phyloP scores from a whole-genome alignment of 2,888 invertebrate species.

The Spodoptera littoralis region DNA sequence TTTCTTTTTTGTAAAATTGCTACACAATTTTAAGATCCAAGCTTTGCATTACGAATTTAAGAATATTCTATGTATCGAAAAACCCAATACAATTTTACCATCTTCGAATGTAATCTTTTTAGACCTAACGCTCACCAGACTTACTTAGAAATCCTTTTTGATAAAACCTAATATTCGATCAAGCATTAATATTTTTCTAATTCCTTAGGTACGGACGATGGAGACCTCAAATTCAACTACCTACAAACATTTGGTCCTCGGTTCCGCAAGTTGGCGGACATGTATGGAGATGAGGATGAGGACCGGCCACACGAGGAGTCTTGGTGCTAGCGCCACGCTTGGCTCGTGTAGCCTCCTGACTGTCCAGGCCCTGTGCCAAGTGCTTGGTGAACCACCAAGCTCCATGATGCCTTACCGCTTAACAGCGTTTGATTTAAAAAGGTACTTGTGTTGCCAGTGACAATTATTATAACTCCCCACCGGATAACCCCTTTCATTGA shows the following conservation, averaged over 20 bases:
- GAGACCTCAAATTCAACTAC: slow-evolving; percentile 97
- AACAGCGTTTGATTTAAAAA: slow-evolving; percentile 54
- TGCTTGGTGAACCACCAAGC: slow-evolving; percentile 59
- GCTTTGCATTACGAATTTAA: no score
- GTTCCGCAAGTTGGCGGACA: slow-evolving; percentile 97
- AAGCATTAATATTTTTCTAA: background rate
- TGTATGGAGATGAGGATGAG: slow-evolving; percentile 98
- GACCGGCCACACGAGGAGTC: slow-evolving; percentile 94
- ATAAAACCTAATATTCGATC: no score
- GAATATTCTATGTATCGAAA: no score
- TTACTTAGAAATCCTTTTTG: no score
- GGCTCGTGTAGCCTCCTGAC: slow-evolving; percentile 81
- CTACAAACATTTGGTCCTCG: slow-evolving; percentile 98
- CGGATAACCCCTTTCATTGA: slow-evolving; percentile 44
- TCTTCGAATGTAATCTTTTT: no score
- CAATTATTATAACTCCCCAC: slow-evolving; percentile 43
- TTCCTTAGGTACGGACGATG: slow-evolving; percentile 93
- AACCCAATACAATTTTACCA: no score
- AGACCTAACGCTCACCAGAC: no score
- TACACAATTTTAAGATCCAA: no score
- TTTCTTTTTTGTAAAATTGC: no score
- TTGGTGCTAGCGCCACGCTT: slow-evolving; percentile 92
- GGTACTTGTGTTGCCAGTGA: slow-evolving; percentile 46
- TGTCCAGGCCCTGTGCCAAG: slow-evolving; percentile 53
- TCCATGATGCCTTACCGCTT: slow-evolving; percentile 80